phyloP scores from a whole-genome alignment of 2,888 invertebrate species.

The Lepetodrilus schrolli region DNA sequence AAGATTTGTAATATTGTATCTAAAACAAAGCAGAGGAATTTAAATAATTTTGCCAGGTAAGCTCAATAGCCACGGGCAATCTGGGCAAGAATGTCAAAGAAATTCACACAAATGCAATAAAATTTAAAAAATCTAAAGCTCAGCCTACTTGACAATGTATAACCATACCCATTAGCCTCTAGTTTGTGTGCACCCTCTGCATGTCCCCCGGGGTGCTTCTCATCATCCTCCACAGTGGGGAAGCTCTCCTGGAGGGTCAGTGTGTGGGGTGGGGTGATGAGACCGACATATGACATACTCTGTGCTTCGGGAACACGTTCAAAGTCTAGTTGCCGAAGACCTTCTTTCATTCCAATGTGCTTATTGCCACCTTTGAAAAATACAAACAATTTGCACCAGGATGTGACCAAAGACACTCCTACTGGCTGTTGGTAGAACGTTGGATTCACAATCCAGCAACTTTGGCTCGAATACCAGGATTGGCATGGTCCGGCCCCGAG shows the following conservation, averaged over 20 bases:
- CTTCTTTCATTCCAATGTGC: conserved; percentile 62
- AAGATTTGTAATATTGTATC: no score
- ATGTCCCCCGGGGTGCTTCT: not conserved
- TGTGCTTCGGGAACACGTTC: conserved; percentile 41
- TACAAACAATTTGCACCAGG: not conserved
- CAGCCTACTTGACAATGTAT: no score
- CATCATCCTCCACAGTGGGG: conserved; percentile 45
- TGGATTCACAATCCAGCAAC: no score
- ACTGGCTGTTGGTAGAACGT: no score
- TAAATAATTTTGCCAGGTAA: no score
- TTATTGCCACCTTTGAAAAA: conserved; percentile 71
- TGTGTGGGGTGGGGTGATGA: conserved; percentile 91
- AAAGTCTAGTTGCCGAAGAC: conserved; percentile 52
- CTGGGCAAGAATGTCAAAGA: no score
- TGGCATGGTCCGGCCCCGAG: no score
- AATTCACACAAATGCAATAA: no score
- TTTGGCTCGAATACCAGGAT: no score
- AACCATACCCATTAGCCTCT: conserved; percentile 27
- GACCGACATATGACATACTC: conserved; percentile 84
- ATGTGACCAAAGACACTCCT: not conserved
- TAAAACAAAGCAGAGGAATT: no score
- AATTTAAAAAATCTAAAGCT: no score
- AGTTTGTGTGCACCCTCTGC: not conserved
- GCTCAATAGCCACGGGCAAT: no score
- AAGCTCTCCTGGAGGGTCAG: conserved; percentile 85